Evolutionary conservation across 2,797 vertebrate species (phyloP).

Genomic region (Benthosema pterotum): DNA sequence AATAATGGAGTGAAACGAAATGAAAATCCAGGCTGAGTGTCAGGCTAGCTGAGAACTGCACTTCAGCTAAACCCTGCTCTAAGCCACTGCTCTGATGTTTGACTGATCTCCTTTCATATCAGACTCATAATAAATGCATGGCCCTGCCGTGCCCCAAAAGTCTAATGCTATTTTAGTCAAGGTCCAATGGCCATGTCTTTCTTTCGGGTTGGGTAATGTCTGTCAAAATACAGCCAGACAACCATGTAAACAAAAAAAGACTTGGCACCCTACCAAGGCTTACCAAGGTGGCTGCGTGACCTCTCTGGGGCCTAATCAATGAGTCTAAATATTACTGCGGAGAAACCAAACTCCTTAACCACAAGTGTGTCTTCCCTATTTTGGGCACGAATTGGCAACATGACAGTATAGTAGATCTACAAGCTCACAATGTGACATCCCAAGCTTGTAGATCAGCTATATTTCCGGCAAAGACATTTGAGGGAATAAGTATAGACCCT

Average conservation of each 20-base stretch:
- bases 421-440: too few species aligned
- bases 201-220: too few species aligned
- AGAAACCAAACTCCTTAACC: neutral
- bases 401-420: too few species aligned
- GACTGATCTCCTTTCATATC: constrained; percentile 5
- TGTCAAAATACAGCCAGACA: constrained; percentile 1
- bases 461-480: too few species aligned
- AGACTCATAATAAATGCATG: constrained; percentile 41
- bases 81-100: neutral
- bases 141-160: neutral
- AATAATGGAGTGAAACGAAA: too few species aligned
- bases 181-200: too few species aligned
- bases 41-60: constrained; percentile 41
- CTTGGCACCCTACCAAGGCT: neutral
- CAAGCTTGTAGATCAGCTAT: too few species aligned
- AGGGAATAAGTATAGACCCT: too few species aligned
- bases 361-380: too few species aligned
- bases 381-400: too few species aligned
- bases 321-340: neutral
- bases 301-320: neutral
- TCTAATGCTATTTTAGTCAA: constrained; percentile 37
- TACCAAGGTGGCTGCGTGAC: neutral
- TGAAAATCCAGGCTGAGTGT: too few species aligned
- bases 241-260: constrained; percentile 23
- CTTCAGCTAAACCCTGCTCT: constrained; percentile 23